Evolutionary conservation across 1,140 invertebrate genomes (phyloP).

Genomic region (Apis florea): DNA sequence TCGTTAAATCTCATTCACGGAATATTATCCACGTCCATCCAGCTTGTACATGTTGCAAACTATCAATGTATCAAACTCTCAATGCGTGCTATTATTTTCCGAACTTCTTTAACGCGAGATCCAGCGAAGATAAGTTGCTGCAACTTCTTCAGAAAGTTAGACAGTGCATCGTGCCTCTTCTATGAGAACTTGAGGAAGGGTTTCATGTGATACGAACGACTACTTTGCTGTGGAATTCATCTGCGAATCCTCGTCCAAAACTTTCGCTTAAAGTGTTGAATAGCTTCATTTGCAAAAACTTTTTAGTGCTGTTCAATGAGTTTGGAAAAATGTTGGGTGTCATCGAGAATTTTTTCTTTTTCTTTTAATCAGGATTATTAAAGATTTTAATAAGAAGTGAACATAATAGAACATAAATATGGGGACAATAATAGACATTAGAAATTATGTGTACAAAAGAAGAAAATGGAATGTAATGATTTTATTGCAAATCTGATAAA

Average conservation of each 20-base stretch:
- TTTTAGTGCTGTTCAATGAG: background rate
- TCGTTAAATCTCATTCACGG: background rate
- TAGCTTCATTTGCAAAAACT: background rate
- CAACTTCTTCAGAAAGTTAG: constrained; percentile 26
- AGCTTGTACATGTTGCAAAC: background rate
- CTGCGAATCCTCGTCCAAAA: background rate
- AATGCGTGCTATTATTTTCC: constrained; percentile 14
- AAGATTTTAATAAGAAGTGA: no score
- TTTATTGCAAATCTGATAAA: no score
- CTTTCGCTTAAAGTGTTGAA: background rate
- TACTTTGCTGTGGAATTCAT: constrained; percentile 29
- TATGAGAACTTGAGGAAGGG: constrained; percentile 4
- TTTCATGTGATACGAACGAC: constrained; percentile 24
- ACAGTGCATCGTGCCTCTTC: constrained; percentile 8
- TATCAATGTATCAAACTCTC: constrained; percentile 4
- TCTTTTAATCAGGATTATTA: background rate
- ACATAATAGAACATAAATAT: no score
- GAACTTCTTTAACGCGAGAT: constrained; percentile 20
- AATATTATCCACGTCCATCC: background rate
- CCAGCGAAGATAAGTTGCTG: constrained; percentile 8
- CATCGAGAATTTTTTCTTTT: background rate
- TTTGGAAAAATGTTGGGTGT: background rate
- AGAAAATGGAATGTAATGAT: no score
- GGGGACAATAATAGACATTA: background rate
- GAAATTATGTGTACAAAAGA: no score